A percentile compares a stretch with the other conserved stretches of the same genome.
Evolutionary conservation across 2,113 vertebrate genomes (phyloP).

Genomic region (Bolborhynchus lineola): DNA sequence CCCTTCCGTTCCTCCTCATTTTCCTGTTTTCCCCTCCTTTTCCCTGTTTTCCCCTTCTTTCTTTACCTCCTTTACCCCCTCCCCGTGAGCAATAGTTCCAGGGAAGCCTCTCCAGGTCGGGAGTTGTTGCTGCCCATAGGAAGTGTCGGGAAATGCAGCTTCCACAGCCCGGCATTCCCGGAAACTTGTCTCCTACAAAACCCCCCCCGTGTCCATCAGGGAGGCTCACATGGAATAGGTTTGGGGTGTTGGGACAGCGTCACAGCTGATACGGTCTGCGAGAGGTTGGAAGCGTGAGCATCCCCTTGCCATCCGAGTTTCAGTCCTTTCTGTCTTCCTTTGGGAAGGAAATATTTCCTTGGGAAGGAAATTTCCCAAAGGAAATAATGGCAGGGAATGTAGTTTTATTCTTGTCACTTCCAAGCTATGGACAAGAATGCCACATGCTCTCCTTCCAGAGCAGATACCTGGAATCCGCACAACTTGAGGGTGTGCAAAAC

Average conservation of each 20-base stretch:
- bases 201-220: too few relatives aligned
- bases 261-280: background rate
- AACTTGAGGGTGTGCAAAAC: background rate
- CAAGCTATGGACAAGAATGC: background rate
- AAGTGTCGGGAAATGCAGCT: background rate
- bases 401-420: background rate
- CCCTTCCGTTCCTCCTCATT: rapidly evolving
- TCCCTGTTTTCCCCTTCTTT: too few relatives aligned
- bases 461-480: background rate
- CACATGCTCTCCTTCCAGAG: background rate
- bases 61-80: too few relatives aligned
- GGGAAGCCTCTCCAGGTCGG: background rate
- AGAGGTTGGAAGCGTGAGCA: background rate
- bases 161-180: background rate
- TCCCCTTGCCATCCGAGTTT: background rate
- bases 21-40: too few relatives aligned
- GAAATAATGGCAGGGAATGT: background rate
- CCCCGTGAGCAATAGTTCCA: background rate
- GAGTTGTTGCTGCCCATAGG: background rate
- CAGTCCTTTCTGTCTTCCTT: background rate
- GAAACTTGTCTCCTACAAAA: background rate
- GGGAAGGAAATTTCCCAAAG: too few relatives aligned
- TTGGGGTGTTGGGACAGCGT: background rate
- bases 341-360: too few relatives aligned
- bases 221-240: background rate